Evolutionary conservation across 1,140 invertebrate species (phyloP).

Genomic region (Himalopsyche phryganea): DNA sequence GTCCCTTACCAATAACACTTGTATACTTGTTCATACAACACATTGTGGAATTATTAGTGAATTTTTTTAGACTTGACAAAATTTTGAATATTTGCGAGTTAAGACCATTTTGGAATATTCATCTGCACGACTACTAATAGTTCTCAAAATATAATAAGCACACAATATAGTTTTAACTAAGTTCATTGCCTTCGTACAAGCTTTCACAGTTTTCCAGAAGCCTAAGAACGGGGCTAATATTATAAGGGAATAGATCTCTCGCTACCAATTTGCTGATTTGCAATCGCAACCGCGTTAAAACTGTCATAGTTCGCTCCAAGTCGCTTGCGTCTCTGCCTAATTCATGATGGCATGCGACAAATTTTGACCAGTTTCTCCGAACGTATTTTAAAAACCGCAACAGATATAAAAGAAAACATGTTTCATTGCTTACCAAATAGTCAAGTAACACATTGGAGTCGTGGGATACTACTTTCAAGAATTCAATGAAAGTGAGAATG

Average conservation of each 20-base stretch:
- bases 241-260: slow-evolving; percentile 82
- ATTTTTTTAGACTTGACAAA: no score
- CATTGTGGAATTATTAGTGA: no score
- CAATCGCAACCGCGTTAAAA: slow-evolving; percentile 73
- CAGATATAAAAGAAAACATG: slow-evolving; percentile 84
- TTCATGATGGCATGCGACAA: slow-evolving; percentile 67
- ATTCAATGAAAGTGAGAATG: slow-evolving; percentile 77
- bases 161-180: slow-evolving; percentile 53
- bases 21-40: no score
- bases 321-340: slow-evolving; percentile 57
- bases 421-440: slow-evolving; percentile 86
- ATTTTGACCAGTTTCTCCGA: slow-evolving; percentile 77
- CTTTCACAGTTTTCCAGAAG: slow-evolving; percentile 81
- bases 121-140: no score
- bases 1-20: no score
- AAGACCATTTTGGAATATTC: no score
- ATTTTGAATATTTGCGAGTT: no score
- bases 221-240: slow-evolving; percentile 82
- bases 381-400: slow-evolving; percentile 83
- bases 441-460: slow-evolving; percentile 81
- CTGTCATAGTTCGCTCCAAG: slow-evolving; percentile 78
- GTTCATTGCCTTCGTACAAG: slow-evolving; percentile 77
- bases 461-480: slow-evolving; percentile 76
- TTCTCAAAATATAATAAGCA: no score
- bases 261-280: slow-evolving; percentile 79